Evolutionary conservation across 2,113 vertebrate species (phyloP), one percentile per base, ranked within the genome.

Genomic region (Amphilophus citrinellus): DNA sequence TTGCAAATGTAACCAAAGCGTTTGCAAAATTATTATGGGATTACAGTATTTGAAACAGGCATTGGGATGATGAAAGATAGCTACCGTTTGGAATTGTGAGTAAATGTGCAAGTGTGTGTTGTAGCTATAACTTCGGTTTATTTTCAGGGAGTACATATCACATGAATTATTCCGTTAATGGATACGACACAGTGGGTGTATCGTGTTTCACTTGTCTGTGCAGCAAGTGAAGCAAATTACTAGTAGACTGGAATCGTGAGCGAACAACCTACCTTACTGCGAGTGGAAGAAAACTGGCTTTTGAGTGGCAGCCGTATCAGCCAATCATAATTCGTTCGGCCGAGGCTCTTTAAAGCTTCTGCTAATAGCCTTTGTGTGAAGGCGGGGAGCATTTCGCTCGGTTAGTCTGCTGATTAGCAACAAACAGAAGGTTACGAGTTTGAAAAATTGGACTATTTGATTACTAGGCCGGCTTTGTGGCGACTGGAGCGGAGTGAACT

Each of bases 351-450:
- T 95, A 95, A 96, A 84, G 91, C 88, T 58, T 91, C 90, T 79
- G 87, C 95, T 92, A 96, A 96, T 96, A 85, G 92, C 66, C 87
- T 88, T 91, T 88, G 90, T 88, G 42, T 65, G 90, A 88, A 88
- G 96, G 94, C 89, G 95, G 94, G 95, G 87, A 85, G 17, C 62
- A 86, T 44, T 60, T 47, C 83, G 73, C 76, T 93, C 80, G 63
- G 95, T 92, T 96, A 88, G 94, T 93, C 94, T 95, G 93, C 91
- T 88, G 94, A 93, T 92, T 95, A 95, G 94, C 93, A 93, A 94
- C 94, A 95, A 96, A 92, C 94, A 95, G 95, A 96, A 95, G 96
- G 95, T 95, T 95, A 95, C 95, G 96, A 97, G 95, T 96, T 95
- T 91, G 92, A 92, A 87, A 85, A 87, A 90, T 87, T 91, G 84